Base-by-base conservation (phyloP, 2,113 vertebrate genomes). In the Tetrax tetrax region DNA sequence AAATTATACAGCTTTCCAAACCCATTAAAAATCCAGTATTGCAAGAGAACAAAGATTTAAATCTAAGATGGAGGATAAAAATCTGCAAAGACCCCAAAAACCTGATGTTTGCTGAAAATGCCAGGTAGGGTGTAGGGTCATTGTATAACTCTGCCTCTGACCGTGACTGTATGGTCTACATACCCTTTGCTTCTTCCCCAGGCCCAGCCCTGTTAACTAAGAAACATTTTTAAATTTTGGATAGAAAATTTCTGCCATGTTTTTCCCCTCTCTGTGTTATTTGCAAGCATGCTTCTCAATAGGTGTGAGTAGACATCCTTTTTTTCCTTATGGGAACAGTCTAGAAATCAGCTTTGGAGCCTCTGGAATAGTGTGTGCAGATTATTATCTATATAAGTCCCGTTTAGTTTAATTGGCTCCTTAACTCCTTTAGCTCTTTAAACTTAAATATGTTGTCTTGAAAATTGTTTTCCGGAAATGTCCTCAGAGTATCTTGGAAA, bases 371-470 rank as follows among this genome's bases (percentile, higher is more conserved):
- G 11, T 45, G 33, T 47, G 70, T 82, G 69, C 21, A 50, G 53
- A 84, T 91, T n/a, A 68, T 95, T 89, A 75, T 72, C 68, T 86
- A 0, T 33, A 2, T 68, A 84, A 84, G 10, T 87, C 15, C 43
- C 70, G 87, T 94, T 84, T 69, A 82, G 38, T 79, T 94, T 94
- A 94, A 89, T 25, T 94, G 48, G 48, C 61, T 91, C 28, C 59
- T 43, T 43, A 43, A 43, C 41, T 43, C 41, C 41, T 43, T 43
- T 43, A 43, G 41, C 41, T 43, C 84, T 89, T 91, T 94, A 93
- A 92, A 78, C 51, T 87, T 87, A 91, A 84, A 43, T 59, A 70
- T 45, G 51, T 90, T 71, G 37, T 63, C 51, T 82, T 96, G 76
- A 89, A 82, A 64, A 79, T 35, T 10, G 9, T 91, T 79, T 91